Percentiles rank a stretch among this genome's conserved stretches.
Conservation (phyloP, 2,888 invertebrate genomes). For the Brachynemurus nebulosus region DNA sequence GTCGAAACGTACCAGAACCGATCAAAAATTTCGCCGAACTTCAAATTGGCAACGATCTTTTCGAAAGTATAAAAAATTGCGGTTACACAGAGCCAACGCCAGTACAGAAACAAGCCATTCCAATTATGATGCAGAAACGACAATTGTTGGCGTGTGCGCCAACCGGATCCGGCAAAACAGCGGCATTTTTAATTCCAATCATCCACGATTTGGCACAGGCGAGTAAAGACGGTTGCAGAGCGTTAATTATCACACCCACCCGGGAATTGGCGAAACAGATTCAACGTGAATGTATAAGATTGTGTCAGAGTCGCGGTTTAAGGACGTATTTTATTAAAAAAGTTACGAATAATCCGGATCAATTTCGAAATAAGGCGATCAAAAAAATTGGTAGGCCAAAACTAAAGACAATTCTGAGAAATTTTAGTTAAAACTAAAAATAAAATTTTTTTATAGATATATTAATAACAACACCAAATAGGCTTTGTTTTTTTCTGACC, state of each 20-base stretch:
- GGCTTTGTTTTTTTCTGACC: conserved; percentile 70
- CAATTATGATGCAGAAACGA: conserved; percentile 38
- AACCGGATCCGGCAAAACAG: conserved; percentile 95
- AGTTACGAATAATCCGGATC: conserved; percentile 54
- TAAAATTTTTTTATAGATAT: conserved; percentile 59
- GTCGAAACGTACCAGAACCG: conserved; percentile 67
- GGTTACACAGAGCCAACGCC: conserved; percentile 71
- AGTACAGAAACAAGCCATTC: conserved; percentile 86
- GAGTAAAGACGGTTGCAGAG: conserved; percentile 62
- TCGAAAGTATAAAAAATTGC: conserved; percentile 53
- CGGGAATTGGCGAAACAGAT: conserved; percentile 90
- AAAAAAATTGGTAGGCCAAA: conserved; percentile 65
- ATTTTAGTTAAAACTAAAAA: too few relatives aligned
- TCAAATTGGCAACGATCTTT: conserved; percentile 40
- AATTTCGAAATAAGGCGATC: conserved; percentile 57
- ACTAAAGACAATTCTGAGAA: too few relatives aligned
- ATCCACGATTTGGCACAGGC: conserved; percentile 61
- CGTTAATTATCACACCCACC: conserved; percentile 83
- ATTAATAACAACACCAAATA: conserved; percentile 87
- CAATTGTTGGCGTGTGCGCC: conserved; percentile 90
- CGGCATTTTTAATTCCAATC: conserved; percentile 84
- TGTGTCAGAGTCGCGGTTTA: conserved; percentile 61
- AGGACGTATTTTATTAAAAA: conserved; percentile 68
- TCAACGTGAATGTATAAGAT: conserved; percentile 58
- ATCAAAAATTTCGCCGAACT: conserved; percentile 56